Percentiles rank a stretch among this genome's conserved stretches.
Conservation (phyloP, 2,888 invertebrate genomes). For the Fragum whitleyi region DNA sequence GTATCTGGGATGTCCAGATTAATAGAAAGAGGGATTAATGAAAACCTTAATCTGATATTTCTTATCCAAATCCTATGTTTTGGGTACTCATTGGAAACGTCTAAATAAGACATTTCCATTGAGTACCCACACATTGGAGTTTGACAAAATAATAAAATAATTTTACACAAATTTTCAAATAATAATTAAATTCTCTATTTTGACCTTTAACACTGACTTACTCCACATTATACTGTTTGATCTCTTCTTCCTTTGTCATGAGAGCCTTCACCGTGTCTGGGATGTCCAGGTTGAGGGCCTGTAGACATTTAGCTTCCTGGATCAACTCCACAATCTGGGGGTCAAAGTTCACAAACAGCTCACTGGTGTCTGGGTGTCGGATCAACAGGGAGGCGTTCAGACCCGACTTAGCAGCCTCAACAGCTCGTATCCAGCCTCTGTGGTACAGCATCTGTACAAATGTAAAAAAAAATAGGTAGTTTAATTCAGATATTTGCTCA, state of each 20-base stretch:
- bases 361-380: conserved; percentile 84
- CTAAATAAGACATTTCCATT: too few relatives aligned
- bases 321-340: conserved; percentile 84
- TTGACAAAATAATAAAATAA: too few relatives aligned
- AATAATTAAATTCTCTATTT: too few relatives aligned
- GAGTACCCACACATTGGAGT: too few relatives aligned
- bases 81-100: too few relatives aligned
- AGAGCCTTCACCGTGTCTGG: conserved; percentile 83
- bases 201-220: too few relatives aligned
- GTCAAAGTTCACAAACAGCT: conserved; percentile 85
- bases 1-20: too few relatives aligned
- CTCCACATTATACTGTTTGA: conserved; percentile 80
- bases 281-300: conserved; percentile 84
- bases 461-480: not conserved
- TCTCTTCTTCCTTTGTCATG: conserved; percentile 81
- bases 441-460: conserved; percentile 85
- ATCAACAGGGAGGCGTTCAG: conserved; percentile 87
- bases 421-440: conserved; percentile 84
- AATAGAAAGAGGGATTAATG: too few relatives aligned
- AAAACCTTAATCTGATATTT: too few relatives aligned
- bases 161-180: too few relatives aligned
- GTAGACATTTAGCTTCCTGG: conserved; percentile 84
- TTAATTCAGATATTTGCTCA: not conserved
- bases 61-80: too few relatives aligned
- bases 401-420: conserved; percentile 83